phyloP scores from a whole-genome alignment of 2,888 invertebrate species.

The Osedax frankpressi region DNA sequence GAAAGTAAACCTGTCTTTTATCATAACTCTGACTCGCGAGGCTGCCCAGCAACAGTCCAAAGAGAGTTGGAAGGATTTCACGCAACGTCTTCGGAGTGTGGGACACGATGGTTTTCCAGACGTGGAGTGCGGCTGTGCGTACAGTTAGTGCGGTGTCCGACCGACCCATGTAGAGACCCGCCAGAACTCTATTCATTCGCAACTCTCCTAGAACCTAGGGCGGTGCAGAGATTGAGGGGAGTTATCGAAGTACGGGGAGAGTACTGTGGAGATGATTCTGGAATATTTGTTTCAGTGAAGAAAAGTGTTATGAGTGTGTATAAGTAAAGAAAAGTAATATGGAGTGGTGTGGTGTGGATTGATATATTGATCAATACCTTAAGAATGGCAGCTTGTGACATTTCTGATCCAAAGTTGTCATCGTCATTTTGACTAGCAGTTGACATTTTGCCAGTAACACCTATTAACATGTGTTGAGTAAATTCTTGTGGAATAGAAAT shows the following conservation, averaged over 20 bases:
- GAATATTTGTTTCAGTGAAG: too few relatives aligned
- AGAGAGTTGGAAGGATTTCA: constrained; percentile 87
- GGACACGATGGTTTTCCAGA: constrained; percentile 97
- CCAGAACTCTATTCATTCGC: constrained; percentile 68
- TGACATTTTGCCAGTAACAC: constrained; percentile 93
- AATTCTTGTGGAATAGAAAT: too few relatives aligned
- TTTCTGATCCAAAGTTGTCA: constrained; percentile 88
- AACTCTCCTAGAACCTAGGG: constrained; percentile 72
- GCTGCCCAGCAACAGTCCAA: constrained; percentile 77
- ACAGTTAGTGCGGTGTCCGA: constrained; percentile 94
- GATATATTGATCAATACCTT: background rate
- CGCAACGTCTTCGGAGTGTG: constrained; percentile 90
- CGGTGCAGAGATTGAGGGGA: too few relatives aligned
- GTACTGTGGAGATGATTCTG: too few relatives aligned
- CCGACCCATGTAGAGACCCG: constrained; percentile 71
- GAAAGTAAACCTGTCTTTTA: constrained; percentile 61
- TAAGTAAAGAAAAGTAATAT: constrained; percentile 59
- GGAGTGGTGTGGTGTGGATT: constrained; percentile 37
- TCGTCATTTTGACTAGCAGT: constrained; percentile 95
- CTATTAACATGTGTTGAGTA: too few relatives aligned
- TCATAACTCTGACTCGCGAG: constrained; percentile 90
- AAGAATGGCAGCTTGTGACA: constrained; percentile 37
- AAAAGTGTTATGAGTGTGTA: too few relatives aligned
- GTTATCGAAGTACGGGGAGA: too few relatives aligned
- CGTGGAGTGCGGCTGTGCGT: constrained; percentile 89